Percentiles rank a stretch among this genome's conserved stretches.
Evolutionary conservation across 2,888 invertebrate species (phyloP).

Genomic region (Opisthograptis luteolata): DNA sequence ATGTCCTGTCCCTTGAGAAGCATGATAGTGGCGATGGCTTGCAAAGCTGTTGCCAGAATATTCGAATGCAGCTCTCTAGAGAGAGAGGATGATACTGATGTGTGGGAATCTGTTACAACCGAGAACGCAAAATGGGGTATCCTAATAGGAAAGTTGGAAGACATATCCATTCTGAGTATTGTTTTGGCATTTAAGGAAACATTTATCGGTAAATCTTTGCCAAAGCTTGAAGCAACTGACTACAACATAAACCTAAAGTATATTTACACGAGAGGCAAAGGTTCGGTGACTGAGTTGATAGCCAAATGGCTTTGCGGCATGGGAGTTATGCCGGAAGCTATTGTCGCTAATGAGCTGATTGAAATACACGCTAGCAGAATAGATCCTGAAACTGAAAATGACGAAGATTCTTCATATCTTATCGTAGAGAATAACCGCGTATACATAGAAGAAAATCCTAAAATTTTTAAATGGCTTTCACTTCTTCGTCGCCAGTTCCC

Average conservation of each 20-base stretch:
- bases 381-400: conserved; percentile 47
- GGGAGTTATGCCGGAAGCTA: conserved; percentile 87
- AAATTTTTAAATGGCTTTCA: conserved; percentile 85
- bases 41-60: conserved; percentile 88
- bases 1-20: conserved; percentile 91
- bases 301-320: conserved; percentile 93
- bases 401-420: conserved; percentile 56
- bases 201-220: conserved; percentile 69
- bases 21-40: conserved; percentile 92
- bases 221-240: conserved; percentile 81
- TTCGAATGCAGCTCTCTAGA: conserved; percentile 71
- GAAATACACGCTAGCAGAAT: conserved; percentile 48
- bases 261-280: conserved; percentile 87
- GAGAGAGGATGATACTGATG: conserved; percentile 78
- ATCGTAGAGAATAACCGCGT: conserved; percentile 65
- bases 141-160: conserved; percentile 94
- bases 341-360: conserved; percentile 82
- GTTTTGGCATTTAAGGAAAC: conserved; percentile 83
- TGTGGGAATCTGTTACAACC: conserved; percentile 93
- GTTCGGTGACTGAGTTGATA: conserved; percentile 94
- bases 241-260: conserved; percentile 87
- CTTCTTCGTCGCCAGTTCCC: conserved; percentile 92
- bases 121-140: conserved; percentile 95
- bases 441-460: conserved; percentile 69
- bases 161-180: conserved; percentile 91